A percentile compares a stretch with the other conserved stretches of the same genome.
Evolutionary conservation across 2,888 invertebrate species (phyloP).

Genomic region (Patella caerulea): DNA sequence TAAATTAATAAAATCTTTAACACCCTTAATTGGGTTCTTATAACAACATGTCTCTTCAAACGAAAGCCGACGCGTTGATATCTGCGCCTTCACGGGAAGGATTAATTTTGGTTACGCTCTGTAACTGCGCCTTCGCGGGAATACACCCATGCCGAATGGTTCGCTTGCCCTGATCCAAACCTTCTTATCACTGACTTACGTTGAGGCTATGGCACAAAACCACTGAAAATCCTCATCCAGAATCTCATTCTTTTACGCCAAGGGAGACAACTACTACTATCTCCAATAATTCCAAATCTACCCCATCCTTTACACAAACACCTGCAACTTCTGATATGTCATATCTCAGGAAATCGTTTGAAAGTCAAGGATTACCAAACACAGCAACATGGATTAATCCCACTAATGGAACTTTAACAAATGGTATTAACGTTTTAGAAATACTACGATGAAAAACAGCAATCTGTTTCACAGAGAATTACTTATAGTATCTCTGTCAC

Average conservation of each 20-base stretch:
- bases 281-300: background rate
- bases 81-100: no score
- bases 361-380: slow-evolving; percentile 23
- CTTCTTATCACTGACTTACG: no score
- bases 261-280: background rate
- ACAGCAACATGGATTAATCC: slow-evolving; percentile 23
- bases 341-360: slow-evolving; percentile 20
- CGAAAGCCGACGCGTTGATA: no score
- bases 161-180: no score
- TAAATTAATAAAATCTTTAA: no score
- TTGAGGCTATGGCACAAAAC: background rate
- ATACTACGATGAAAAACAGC: slow-evolving; percentile 17
- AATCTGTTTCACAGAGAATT: no score
- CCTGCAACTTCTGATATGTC: background rate
- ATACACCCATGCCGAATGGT: background rate
- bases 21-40: no score
- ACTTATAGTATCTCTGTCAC: no score
- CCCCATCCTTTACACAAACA: background rate
- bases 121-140: no score
- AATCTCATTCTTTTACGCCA: slow-evolving; percentile 14
- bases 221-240: slow-evolving; percentile 11
- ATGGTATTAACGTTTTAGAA: slow-evolving; percentile 28
- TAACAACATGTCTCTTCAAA: no score
- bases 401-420: slow-evolving; percentile 22
- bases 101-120: no score